Conservation (phyloP, 2,888 invertebrate species). For the Alsophila aescularia region DNA sequence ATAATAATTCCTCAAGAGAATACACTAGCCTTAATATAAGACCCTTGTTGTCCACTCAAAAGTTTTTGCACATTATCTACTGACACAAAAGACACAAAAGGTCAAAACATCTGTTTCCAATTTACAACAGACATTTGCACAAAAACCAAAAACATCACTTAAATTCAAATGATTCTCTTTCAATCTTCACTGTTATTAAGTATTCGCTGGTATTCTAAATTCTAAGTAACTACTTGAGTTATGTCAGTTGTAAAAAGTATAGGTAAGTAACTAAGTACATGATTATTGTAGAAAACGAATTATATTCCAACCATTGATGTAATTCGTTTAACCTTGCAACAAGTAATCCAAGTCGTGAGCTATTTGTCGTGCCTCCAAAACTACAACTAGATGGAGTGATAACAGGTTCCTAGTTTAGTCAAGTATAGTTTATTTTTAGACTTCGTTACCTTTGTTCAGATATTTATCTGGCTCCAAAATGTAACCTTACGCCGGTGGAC, state of each 20-base stretch:
- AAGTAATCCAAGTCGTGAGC: slow-evolving; percentile 1
- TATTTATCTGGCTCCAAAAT: slow-evolving; percentile 16
- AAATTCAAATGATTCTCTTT: slow-evolving; percentile 1
- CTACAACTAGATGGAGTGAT: slow-evolving; percentile 2
- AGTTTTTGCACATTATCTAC: not conserved
- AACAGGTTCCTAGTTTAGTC: slow-evolving; percentile 3
- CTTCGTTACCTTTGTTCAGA: slow-evolving; percentile 5
- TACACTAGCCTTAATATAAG: not conserved
- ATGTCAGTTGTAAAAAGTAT: not conserved
- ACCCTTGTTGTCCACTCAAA: not conserved
- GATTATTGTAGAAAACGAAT: too few species aligned
- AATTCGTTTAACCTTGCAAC: not conserved
- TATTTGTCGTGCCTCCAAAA: slow-evolving; percentile 7
- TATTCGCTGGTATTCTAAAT: not conserved
- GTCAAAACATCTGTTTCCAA: slow-evolving; percentile 17
- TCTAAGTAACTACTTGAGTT: not conserved
- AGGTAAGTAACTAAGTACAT: not conserved
- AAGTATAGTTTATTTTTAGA: slow-evolving; percentile 23
- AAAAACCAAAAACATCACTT: not conserved
- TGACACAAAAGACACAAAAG: not conserved
- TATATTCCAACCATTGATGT: not conserved
- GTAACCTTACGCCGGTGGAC: slow-evolving; percentile 23
- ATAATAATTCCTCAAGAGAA: too few species aligned
- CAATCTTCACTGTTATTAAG: not conserved
- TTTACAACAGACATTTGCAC: not conserved